Conservation (phyloP, 2,113 vertebrate species). For the Equus przewalskii region DNA sequence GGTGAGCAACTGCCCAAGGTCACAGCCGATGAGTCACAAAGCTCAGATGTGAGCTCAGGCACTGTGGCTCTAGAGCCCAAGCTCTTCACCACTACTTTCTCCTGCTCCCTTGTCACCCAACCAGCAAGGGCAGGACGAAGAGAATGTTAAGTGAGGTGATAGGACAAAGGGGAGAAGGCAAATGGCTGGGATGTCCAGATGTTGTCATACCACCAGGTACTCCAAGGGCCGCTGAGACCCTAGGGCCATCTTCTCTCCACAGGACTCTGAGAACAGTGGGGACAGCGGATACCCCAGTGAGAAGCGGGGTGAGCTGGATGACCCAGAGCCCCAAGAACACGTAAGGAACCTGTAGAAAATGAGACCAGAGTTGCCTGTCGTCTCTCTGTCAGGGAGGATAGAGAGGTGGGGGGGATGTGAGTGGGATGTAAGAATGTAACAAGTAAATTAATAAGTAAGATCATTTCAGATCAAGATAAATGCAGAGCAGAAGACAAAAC, state of each 20-base stretch:
- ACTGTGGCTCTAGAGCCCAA: not conserved
- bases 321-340: conserved; percentile 91
- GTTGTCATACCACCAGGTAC: not conserved
- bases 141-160: not conserved
- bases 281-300: conserved; percentile 98
- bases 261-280: conserved; percentile 96
- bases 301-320: conserved; percentile 94
- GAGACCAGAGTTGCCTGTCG: not conserved
- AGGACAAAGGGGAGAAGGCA: not conserved
- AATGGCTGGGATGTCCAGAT: not conserved
- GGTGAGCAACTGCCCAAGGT: not conserved
- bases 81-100: not conserved
- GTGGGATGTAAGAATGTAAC: not conserved
- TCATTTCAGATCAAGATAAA: not conserved
- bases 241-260: not conserved
- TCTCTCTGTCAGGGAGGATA: not conserved
- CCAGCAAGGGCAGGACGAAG: not conserved
- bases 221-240: not conserved
- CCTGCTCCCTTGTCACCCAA: not conserved
- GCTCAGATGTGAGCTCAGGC: not conserved
- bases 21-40: not conserved
- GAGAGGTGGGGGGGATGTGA: not conserved
- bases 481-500: not conserved
- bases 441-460: not conserved
- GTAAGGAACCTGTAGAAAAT: conserved; percentile 81